These are phyloP conservation scores for Amiota communis DNA, from an alignment of 2,888 invertebrate species.

Conservation along the genomic window DNA sequence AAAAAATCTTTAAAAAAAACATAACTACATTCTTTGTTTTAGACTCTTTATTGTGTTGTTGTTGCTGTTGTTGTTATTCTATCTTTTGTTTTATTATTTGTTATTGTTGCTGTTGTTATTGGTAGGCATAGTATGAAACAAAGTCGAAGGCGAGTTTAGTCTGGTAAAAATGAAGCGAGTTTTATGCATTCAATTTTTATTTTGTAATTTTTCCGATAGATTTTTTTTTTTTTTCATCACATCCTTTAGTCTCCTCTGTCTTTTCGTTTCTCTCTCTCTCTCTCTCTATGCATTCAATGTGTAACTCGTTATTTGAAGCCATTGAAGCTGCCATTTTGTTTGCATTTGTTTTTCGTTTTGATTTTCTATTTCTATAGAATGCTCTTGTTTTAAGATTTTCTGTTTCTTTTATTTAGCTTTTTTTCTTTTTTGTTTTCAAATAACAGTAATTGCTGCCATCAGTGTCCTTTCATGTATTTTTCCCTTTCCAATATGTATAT, in stretches of 20 bases:
- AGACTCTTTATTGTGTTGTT: no score
- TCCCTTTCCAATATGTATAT: neutral
- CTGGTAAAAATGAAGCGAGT: neutral
- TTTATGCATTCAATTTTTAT: slow-evolving; percentile 1
- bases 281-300: no score
- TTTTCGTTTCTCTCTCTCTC: neutral
- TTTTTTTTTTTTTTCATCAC: neutral
- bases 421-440: neutral
- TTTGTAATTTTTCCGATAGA: neutral
- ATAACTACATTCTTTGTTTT: no score
- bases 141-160: no score
- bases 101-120: no score
- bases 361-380: neutral
- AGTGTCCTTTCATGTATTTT: neutral
- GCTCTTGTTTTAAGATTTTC: neutral
- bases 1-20: no score
- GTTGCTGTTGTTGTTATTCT: no score
- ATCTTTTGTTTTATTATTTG: no score
- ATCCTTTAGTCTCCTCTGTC: neutral
- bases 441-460: slow-evolving; percentile 2
- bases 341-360: neutral
- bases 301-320: slow-evolving; percentile 2
- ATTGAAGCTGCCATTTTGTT: neutral
- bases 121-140: no score
- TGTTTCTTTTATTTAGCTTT: neutral